phyloP scores from a whole-genome alignment of 2,888 invertebrate species.

The Nomada fabriciana region DNA sequence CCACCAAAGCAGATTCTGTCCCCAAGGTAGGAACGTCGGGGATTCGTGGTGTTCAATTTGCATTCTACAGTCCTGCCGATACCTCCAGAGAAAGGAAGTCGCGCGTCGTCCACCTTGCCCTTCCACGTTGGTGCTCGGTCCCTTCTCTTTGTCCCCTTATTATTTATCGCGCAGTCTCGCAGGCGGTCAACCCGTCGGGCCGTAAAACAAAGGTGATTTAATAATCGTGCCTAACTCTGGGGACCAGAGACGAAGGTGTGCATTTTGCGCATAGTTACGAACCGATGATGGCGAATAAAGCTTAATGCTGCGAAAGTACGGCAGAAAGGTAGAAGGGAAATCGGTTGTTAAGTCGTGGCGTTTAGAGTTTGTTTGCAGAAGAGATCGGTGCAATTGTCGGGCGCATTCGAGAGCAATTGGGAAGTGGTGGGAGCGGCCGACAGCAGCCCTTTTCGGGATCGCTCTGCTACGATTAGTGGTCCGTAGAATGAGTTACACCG shows the following conservation, averaged over 20 bases:
- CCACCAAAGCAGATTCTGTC: conserved; percentile 77
- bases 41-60: conserved; percentile 77
- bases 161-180: conserved; percentile 28
- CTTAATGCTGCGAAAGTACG: background rate
- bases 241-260: background rate
- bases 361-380: conserved; percentile 8
- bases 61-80: conserved; percentile 76
- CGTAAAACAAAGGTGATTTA: conserved; percentile 4
- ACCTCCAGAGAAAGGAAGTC: conserved; percentile 46
- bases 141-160: conserved; percentile 34
- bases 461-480: conserved; percentile 38
- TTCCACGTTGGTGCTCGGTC: background rate
- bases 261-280: background rate
- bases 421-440: too few relatives aligned
- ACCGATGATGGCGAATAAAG: background rate
- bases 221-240: background rate
- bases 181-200: background rate
- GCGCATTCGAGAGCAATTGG: conserved; percentile 13
- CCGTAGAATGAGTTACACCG: conserved; percentile 62
- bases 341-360: conserved; percentile 44
- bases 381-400: background rate
- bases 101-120: conserved; percentile 21
- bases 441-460: conserved; percentile 2
- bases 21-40: conserved; percentile 74
- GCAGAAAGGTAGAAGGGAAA: conserved; percentile 41